These are phyloP conservation scores for Onchidella celtica DNA, from an alignment of 2,888 invertebrate species.

Conservation along the genomic window DNA sequence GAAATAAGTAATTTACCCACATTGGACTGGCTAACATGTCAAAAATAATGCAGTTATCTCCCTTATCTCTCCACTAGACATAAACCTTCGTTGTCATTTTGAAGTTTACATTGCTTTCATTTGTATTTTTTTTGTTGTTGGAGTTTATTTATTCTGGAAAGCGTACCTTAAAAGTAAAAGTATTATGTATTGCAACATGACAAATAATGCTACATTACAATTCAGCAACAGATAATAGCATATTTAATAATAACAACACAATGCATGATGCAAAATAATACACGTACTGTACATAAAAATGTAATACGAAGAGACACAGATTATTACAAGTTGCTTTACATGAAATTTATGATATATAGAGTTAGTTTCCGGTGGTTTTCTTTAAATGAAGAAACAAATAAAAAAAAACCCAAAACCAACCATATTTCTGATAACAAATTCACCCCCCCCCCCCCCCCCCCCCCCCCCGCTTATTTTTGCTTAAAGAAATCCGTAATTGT, in stretches of 20 bases:
- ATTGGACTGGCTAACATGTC: not conserved
- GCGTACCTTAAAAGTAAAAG: not conserved
- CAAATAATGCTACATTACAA: not conserved
- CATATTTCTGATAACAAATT: not conserved
- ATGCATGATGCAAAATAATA: not conserved
- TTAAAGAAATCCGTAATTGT: not conserved
- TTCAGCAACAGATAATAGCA: not conserved
- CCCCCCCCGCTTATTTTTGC: not conserved
- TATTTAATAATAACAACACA: not conserved
- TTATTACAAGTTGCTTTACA: not conserved
- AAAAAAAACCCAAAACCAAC: not conserved
- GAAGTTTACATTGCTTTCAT: not conserved
- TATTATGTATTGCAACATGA: not conserved
- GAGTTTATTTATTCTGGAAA: not conserved
- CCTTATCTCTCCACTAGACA: not conserved
- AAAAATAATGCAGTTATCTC: not conserved
- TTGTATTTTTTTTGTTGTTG: not conserved
- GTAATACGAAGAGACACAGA: not conserved
- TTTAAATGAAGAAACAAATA: not conserved
- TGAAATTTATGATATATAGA: not conserved
- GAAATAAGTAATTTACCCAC: not conserved
- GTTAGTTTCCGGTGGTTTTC: not conserved
- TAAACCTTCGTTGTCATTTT: not conserved
- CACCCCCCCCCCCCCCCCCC: too few species aligned
- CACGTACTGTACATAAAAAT: not conserved